Conservation (phyloP, 2,888 invertebrate species). For the Thymelicus sylvestris region DNA sequence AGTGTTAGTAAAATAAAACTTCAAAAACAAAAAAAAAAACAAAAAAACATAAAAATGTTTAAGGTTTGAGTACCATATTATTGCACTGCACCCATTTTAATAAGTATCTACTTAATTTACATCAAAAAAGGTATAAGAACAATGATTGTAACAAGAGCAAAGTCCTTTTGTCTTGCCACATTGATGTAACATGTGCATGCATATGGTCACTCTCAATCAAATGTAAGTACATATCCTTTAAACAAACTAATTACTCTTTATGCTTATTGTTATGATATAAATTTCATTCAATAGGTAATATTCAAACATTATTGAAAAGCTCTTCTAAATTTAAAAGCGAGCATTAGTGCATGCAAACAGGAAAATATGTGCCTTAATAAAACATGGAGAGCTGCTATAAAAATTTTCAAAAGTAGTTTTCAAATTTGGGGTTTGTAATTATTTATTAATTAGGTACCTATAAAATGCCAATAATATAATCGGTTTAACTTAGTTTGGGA, state of each 20-base stretch:
- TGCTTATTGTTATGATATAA: constrained; percentile 48
- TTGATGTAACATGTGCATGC: constrained; percentile 43
- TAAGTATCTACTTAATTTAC: constrained; percentile 47
- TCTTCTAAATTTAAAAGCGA: constrained; percentile 71
- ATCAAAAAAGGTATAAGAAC: constrained; percentile 57
- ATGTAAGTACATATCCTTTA: constrained; percentile 56
- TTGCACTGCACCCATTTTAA: constrained; percentile 71
- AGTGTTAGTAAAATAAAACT: constrained; percentile 45
- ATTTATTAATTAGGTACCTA: constrained; percentile 40
- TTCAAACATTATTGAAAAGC: constrained; percentile 62
- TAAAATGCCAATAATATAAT: constrained; percentile 42
- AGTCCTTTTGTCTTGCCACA: constrained; percentile 16
- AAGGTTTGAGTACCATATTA: constrained; percentile 44
- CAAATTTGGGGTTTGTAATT: constrained; percentile 38
- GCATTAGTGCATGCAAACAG: constrained; percentile 77
- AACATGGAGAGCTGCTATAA: constrained; percentile 63
- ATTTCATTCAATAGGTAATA: constrained; percentile 71
- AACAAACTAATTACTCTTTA: constrained; percentile 46
- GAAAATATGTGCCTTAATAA: constrained; percentile 72
- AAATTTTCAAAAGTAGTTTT: constrained; percentile 54
- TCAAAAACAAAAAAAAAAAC: constrained; percentile 40
- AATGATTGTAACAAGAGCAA: constrained; percentile 37
- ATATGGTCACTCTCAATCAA: constrained; percentile 53
- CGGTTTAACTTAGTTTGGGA: constrained; percentile 58
- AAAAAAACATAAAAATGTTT: constrained; percentile 35